phyloP scores from a whole-genome alignment of 2,113 vertebrate species.

The Oncorhynchus kisutch region DNA sequence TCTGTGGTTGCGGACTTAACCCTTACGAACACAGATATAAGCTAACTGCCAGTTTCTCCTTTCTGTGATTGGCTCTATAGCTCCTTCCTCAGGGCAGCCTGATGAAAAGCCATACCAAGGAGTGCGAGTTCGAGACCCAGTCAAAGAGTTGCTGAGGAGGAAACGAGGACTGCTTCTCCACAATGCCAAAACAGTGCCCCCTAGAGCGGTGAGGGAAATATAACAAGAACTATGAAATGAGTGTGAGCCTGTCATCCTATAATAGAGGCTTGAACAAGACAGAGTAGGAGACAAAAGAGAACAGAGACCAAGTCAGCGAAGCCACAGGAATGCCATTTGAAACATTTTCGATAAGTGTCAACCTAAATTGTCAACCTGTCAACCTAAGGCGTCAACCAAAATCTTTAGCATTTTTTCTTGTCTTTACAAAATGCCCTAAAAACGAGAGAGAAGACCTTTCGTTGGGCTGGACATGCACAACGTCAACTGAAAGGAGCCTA shows the following conservation, averaged over 20 bases:
- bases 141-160: conserved; percentile 91
- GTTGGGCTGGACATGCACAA: neutral
- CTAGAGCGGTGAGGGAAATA: conserved; percentile 72
- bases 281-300: too few species aligned
- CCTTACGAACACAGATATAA: neutral
- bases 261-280: too few species aligned
- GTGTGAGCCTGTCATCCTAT: too few species aligned
- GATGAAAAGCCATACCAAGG: conserved; percentile 89
- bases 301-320: too few species aligned
- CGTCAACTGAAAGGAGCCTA: neutral
- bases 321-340: too few species aligned
- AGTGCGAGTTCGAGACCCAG: conserved; percentile 92
- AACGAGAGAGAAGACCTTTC: conserved; percentile 10
- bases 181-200: conserved; percentile 57
- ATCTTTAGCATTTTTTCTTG: too few species aligned
- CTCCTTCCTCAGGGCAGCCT: conserved; percentile 71
- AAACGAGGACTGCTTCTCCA: conserved; percentile 78
- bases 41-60: neutral
- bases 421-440: too few species aligned
- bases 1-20: too few species aligned
- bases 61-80: conserved; percentile 52
- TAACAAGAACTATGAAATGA: neutral
- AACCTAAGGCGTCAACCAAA: conserved; percentile 20
- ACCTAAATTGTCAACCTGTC: conserved; percentile 7
- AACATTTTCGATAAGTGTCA: too few species aligned